Evolutionary conservation across 2,888 invertebrate species (phyloP).

Genomic region (Plutella xylostella): DNA sequence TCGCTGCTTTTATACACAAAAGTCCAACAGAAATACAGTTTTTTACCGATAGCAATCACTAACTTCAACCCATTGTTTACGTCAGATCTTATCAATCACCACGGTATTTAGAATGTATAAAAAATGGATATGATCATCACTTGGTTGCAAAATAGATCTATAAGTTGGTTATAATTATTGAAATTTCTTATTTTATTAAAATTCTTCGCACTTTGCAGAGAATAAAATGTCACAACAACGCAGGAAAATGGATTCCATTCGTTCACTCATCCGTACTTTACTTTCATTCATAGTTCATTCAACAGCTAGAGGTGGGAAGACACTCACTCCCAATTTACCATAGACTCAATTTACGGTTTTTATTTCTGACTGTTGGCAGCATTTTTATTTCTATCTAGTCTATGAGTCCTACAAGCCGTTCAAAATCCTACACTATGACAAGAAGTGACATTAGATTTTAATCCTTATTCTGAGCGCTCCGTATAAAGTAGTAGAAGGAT

Average conservation of each 20-base stretch:
- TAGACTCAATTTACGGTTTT: no score
- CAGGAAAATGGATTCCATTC: conserved; percentile 61
- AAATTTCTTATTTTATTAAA: conserved; percentile 12
- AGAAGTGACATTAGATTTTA: no score
- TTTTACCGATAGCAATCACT: conserved; percentile 54
- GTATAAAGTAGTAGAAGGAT: no score
- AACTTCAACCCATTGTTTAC: conserved; percentile 61
- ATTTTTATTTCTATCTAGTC: no score
- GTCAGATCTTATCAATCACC: conserved; percentile 20
- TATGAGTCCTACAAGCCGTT: no score
- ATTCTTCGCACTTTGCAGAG: conserved; percentile 14
- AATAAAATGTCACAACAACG: conserved; percentile 63
- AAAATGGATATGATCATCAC: not conserved
- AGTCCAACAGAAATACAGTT: conserved; percentile 34
- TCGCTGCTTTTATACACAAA: conserved; percentile 25
- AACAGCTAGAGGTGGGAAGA: no score
- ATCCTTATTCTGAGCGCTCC: no score
- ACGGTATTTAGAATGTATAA: conserved; percentile 12
- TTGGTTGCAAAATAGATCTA: no score
- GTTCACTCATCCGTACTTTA: conserved; percentile 19
- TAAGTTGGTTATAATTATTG: no score
- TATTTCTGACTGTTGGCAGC: no score
- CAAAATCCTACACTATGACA: no score
- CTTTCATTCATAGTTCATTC: not conserved
- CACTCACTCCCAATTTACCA: no score